These are phyloP conservation scores for Lasius platythorax DNA, from an alignment of 2,888 invertebrate species.

Conservation along the genomic window DNA sequence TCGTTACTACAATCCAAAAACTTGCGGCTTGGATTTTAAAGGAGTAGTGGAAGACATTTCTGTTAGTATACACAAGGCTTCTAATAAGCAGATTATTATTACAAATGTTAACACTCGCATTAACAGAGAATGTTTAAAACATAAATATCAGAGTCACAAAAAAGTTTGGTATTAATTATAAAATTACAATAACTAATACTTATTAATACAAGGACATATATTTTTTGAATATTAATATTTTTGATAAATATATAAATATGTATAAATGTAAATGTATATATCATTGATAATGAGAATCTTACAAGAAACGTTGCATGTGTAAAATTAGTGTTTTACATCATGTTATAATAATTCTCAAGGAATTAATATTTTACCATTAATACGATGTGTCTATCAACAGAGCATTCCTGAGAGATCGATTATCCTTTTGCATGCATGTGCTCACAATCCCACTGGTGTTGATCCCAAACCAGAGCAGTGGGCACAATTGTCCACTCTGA, in stretches of 20 bases:
- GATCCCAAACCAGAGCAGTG: slow-evolving; percentile 96
- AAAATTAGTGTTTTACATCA: background rate
- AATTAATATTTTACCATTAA: slow-evolving; percentile 30
- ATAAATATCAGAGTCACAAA: background rate
- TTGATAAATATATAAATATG: background rate
- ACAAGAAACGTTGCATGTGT: background rate
- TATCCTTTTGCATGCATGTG: slow-evolving; percentile 97
- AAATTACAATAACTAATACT: background rate
- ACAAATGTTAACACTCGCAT: background rate
- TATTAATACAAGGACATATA: background rate
- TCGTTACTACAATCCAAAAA: slow-evolving; percentile 97
- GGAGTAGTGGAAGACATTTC: slow-evolving; percentile 96
- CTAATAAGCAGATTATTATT: background rate
- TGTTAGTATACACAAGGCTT: slow-evolving; percentile 87
- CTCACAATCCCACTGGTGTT: slow-evolving; percentile 99
- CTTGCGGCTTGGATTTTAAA: slow-evolving; percentile 96
- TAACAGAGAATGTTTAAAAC: background rate
- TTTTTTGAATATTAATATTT: slow-evolving; percentile 4
- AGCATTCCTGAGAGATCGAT: slow-evolving; percentile 97
- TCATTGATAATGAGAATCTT: background rate
- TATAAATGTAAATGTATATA: background rate
- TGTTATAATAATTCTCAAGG: background rate
- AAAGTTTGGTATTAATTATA: background rate
- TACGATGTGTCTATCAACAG: slow-evolving; percentile 86
- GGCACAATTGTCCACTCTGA: slow-evolving; percentile 93